These are phyloP conservation scores for Cyphomyrmex costatus DNA, from an alignment of 1,140 invertebrate genomes.

Conservation along the genomic window DNA sequence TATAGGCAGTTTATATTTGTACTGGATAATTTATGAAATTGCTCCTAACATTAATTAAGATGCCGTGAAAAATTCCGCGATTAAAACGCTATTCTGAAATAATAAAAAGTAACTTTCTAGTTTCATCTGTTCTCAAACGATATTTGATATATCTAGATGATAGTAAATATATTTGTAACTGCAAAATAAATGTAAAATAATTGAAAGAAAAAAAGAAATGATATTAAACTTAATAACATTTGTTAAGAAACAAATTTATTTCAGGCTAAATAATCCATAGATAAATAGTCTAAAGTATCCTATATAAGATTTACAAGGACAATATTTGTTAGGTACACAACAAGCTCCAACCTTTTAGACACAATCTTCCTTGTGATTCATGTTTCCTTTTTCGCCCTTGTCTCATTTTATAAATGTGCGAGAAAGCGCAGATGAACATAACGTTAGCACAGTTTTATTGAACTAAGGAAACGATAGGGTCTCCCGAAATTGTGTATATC, in stretches of 20 bases:
- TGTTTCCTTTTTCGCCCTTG: not conserved
- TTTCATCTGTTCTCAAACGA: not conserved
- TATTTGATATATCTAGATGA: not conserved
- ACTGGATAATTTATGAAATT: not conserved
- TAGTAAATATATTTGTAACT: not conserved
- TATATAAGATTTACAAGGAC: conserved; percentile 18
- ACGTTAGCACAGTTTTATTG: not conserved
- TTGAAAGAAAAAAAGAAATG: not conserved
- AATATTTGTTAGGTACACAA: conserved; percentile 47
- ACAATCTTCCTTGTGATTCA: conserved; percentile 5
- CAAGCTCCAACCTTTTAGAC: not conserved
- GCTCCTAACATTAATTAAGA: not conserved
- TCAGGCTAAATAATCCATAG: conserved; percentile 7
- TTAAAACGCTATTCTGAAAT: not conserved
- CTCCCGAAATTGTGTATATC: not conserved
- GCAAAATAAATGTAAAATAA: not conserved
- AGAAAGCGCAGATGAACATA: not conserved
- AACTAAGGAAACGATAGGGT: not conserved
- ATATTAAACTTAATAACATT: not conserved
- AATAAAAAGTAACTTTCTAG: not conserved
- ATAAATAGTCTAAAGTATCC: not conserved
- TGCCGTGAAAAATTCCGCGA: not conserved
- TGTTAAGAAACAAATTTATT: not conserved
- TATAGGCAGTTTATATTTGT: no score
- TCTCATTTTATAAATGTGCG: not conserved